Evolutionary conservation across 2,888 invertebrate genomes (phyloP).

Genomic region (Asteroscopus sphinx): DNA sequence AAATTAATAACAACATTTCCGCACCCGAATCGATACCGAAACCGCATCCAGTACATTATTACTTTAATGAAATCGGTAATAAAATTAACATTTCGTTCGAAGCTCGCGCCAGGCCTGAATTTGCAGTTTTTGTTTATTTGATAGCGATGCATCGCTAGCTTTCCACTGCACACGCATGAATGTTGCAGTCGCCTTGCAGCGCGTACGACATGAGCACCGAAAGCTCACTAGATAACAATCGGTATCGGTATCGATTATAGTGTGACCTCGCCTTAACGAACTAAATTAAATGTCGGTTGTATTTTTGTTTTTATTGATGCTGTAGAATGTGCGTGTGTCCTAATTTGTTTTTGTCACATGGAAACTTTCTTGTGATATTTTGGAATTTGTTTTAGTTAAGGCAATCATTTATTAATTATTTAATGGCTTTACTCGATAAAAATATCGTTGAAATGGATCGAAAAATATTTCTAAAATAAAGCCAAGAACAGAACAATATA

Average conservation of each 20-base stretch:
- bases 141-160: slow-evolving; percentile 84
- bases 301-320: slow-evolving; percentile 33
- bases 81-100: slow-evolving; percentile 71
- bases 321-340: slow-evolving; percentile 32
- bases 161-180: slow-evolving; percentile 77
- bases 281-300: slow-evolving; percentile 39
- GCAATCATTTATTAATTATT: not conserved
- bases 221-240: slow-evolving; percentile 66
- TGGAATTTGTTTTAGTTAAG: not conserved
- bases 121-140: slow-evolving; percentile 87
- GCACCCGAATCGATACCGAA: slow-evolving; percentile 55
- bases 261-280: slow-evolving; percentile 66
- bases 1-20: slow-evolving; percentile 47
- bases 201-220: slow-evolving; percentile 82
- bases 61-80: slow-evolving; percentile 69
- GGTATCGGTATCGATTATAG: slow-evolving; percentile 56
- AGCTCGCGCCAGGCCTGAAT: slow-evolving; percentile 73
- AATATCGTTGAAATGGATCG: not conserved
- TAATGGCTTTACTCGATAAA: not conserved
- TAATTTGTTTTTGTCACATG: slow-evolving; percentile 12
- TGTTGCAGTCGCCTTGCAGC: slow-evolving; percentile 80
- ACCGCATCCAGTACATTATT: slow-evolving; percentile 64
- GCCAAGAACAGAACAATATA: slow-evolving; percentile 27
- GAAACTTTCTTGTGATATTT: slow-evolving; percentile 4
- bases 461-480: slow-evolving; percentile 26